Conservation (phyloP, 2,113 vertebrate genomes). For the Eonycteris spelaea region DNA sequence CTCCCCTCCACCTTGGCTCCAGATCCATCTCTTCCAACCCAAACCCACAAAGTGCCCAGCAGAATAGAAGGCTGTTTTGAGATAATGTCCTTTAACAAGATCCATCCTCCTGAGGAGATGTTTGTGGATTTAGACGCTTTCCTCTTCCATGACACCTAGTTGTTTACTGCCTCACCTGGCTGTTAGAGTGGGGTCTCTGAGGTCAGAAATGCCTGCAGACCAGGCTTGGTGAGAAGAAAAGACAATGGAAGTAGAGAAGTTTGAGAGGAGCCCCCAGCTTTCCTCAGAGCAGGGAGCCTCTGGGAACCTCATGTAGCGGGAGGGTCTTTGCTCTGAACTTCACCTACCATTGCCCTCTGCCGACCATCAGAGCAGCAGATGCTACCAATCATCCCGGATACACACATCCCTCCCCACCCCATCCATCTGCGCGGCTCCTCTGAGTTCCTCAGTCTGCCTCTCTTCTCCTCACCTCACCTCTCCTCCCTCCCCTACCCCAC, state of each 20-base stretch:
- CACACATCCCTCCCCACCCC: accelerated
- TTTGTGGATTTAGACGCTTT: not conserved
- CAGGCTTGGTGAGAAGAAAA: not conserved
- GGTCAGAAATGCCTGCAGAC: not conserved
- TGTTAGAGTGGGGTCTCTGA: not conserved
- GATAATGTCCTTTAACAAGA: not conserved
- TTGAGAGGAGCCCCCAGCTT: not conserved
- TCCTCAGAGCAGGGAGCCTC: not conserved
- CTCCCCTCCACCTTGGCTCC: not conserved
- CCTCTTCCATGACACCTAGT: not conserved
- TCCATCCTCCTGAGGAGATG: not conserved
- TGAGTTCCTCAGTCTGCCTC: not conserved
- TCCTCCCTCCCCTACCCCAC: not conserved
- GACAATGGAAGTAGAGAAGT: not conserved
- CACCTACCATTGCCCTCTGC: not conserved
- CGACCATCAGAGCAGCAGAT: not conserved
- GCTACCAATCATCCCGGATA: not conserved
- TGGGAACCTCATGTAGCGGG: not conserved
- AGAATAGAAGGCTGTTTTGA: not conserved
- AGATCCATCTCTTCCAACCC: not conserved
- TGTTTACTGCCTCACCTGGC: not conserved
- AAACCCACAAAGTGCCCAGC: not conserved
- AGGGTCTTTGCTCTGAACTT: not conserved
- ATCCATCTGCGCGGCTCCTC: not conserved
- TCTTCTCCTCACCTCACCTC: not conserved